These are phyloP conservation scores for Habropoda laboriosa DNA, from an alignment of 1,140 invertebrate genomes.

Conservation along the genomic window DNA sequence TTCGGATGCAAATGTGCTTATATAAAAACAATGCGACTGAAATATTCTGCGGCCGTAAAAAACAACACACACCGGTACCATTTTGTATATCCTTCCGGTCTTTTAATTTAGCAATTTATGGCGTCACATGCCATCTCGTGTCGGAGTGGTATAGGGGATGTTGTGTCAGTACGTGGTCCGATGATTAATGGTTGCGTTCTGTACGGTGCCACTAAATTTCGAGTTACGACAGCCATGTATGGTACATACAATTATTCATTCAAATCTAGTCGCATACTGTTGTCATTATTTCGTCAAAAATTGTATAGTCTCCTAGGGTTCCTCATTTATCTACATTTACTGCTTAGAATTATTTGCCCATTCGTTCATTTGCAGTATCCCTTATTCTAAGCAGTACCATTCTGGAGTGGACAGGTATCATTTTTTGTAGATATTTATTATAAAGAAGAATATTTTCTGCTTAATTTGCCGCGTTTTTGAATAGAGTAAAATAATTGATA, in stretches of 20 bases:
- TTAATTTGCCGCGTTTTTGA: too few species aligned
- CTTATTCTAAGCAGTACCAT: too few species aligned
- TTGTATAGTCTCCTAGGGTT: background rate
- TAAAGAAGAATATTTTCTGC: too few species aligned
- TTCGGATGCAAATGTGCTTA: constrained; percentile 7
- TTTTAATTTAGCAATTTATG: constrained; percentile 53
- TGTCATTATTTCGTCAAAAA: background rate
- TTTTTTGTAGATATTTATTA: too few species aligned
- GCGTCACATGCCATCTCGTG: constrained; percentile 40
- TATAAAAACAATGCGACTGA: constrained; percentile 9
- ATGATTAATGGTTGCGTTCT: constrained; percentile 49
- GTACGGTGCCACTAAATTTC: constrained; percentile 31
- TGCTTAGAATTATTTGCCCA: background rate
- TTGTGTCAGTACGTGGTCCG: constrained; percentile 36
- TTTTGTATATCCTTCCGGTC: constrained; percentile 28
- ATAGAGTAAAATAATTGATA: too few species aligned
- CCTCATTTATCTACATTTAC: background rate
- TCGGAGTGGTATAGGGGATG: constrained; percentile 35
- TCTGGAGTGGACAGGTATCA: too few species aligned
- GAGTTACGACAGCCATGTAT: constrained; percentile 18
- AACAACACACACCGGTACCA: background rate
- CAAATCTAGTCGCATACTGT: background rate
- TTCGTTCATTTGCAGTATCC: too few species aligned
- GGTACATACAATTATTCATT: constrained; percentile 35
- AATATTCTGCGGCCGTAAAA: background rate